Base-by-base conservation (phyloP, 2,888 invertebrate genomes). In the Charanyca ferruginea region DNA sequence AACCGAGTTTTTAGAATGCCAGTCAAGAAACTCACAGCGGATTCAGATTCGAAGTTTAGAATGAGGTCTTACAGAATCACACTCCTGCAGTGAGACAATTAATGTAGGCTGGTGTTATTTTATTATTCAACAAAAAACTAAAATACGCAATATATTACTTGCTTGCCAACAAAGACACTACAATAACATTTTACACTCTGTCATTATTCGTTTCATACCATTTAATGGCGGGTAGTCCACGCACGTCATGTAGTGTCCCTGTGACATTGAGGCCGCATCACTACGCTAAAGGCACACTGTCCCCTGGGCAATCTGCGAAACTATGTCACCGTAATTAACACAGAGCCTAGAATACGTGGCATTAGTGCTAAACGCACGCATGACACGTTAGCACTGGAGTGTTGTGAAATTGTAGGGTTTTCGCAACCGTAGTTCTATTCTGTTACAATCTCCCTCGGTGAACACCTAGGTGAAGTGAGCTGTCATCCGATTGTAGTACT, bases 331-430 rank as follows among this genome's bases (percentile, higher is more conserved):
- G 23, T 67, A 22, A 67, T 70, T 67, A 61, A 22, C 61, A 18
- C n/a, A 0, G 0, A 23, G 45, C n/a, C 41, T 70, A 35, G 32
- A 60, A 52, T 20, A 41, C 9, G 13, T 28, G 1, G 60, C 60
- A 70, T 70, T 25, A 70, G 70, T 52, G 32, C n/a, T 70, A 61
- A 59, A 4, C 38, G 20, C 61, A 45, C 38, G 3, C n/a, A n/a
- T n/a, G 13, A n/a, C n/a, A 8, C 11, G 2, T 68, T 66, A 68
- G 42, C 49, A 13, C 8, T 18, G 3, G 20, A n/a, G 22, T 16
- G 2, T 20, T 61, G 11, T 11, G 1, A 54, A 13, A n/a, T n/a
- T 4, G 13, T 20, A 42, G 32, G 38, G 22, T n/a, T 48, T 47
- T 3, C 9, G 38, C 22, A 28, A 41, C 11, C 8, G 3, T 16